Evolutionary conservation across 2,113 vertebrate genomes (phyloP).

Genomic region (Aspiorhynchus laticeps): DNA sequence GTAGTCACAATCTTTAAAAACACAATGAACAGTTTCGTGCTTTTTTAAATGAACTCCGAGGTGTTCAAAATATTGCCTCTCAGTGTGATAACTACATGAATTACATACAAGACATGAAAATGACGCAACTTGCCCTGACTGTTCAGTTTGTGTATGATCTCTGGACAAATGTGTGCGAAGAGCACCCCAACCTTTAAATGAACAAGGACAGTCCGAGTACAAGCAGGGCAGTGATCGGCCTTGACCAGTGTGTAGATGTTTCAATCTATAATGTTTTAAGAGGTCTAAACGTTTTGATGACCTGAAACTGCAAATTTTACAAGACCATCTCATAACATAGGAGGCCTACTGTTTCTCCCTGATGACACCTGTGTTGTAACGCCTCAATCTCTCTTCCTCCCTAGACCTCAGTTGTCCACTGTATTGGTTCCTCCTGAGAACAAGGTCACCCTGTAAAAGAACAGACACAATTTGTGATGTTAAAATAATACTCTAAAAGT

Average conservation of each 20-base stretch:
- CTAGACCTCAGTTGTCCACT: neutral
- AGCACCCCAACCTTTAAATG: conserved; percentile 54
- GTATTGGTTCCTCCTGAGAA: neutral
- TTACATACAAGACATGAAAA: conserved; percentile 34
- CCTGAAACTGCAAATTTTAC: no score
- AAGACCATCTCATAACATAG: no score
- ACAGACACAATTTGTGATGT: no score
- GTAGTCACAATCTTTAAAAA: no score
- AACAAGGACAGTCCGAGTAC: conserved; percentile 51
- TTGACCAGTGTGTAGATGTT: conserved; percentile 34
- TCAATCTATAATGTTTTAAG: conserved; percentile 31
- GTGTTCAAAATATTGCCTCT: conserved; percentile 51
- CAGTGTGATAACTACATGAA: conserved; percentile 6
- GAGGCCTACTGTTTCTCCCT: no score
- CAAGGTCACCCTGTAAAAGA: no score
- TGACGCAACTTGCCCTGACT: conserved; percentile 27
- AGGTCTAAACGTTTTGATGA: conserved; percentile 48
- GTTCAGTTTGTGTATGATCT: conserved; percentile 50
- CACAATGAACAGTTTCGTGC: no score
- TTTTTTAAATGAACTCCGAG: no score
- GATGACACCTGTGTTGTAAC: no score
- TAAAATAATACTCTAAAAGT: no score
- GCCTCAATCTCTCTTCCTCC: no score
- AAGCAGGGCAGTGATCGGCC: conserved; percentile 35
- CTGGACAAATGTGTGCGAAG: conserved; percentile 53